Evolutionary conservation across 2,113 vertebrate genomes (phyloP).

Genomic region (Seriola aureovittata): DNA sequence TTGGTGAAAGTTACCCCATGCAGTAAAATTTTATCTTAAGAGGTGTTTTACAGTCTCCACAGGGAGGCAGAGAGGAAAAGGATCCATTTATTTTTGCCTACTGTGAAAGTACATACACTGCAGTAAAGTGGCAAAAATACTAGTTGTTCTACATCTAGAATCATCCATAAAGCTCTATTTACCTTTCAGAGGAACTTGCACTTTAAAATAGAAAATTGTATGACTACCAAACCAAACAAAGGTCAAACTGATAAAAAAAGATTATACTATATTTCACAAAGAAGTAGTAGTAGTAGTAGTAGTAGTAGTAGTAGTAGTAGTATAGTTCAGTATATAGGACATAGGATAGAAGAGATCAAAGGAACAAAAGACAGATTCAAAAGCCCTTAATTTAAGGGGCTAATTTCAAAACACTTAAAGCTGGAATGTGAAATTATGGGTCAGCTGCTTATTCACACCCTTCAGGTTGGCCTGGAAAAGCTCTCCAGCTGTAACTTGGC

Average conservation of each 20-base stretch:
- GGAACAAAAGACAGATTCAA: conserved; percentile 31
- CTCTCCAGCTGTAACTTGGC: conserved; percentile 74
- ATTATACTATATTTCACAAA: background rate
- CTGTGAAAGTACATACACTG: conserved; percentile 30
- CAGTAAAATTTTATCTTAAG: conserved; percentile 56
- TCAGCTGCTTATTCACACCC: conserved; percentile 72
- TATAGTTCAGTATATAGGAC: conserved; percentile 29
- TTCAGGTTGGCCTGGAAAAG: conserved; percentile 63
- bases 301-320: background rate
- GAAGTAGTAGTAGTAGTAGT: conserved; percentile 3
- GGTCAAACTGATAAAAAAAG: background rate
- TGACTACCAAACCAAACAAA: background rate
- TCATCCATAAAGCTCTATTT: conserved; percentile 1
- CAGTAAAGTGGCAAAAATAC: conserved; percentile 28
- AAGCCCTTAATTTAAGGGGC: conserved; percentile 45
- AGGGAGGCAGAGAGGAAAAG: conserved; percentile 39
- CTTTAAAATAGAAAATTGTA: background rate
- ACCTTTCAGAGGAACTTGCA: background rate
- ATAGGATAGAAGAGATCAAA: conserved; percentile 51
- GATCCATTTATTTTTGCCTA: conserved; percentile 46
- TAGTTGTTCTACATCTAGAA: conserved; percentile 11
- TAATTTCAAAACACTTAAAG: conserved; percentile 75
- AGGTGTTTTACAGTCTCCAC: conserved; percentile 65
- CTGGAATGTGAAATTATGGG: conserved; percentile 71
- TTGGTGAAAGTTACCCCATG: conserved; percentile 57